Evolutionary conservation across 2,888 invertebrate species (phyloP), one percentile per base, ranked within the genome.

Genomic region (Mesochorus sp.): DNA sequence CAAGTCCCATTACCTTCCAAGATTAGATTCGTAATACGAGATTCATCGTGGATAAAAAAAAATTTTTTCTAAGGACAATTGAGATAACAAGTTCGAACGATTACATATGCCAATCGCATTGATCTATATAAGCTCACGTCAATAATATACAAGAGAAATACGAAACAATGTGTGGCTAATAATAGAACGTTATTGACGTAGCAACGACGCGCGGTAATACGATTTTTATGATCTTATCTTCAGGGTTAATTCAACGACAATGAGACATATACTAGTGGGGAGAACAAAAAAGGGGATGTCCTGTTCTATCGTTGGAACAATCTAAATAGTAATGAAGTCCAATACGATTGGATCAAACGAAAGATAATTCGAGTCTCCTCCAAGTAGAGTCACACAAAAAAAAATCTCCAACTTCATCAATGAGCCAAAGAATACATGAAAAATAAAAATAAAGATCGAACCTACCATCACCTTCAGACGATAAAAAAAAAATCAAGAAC

Each of bases 1-100:
- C 57, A 24, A 44, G 8, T 55, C 47, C 37, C 42, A 24, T 64
- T 51, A 59, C 68, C 70, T 62, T 21, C 24, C 26, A 24, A 70
- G 78, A 78, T 78, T 70, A 78, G 78, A 78, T 74, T 64, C 34
- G 73, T 61, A 67, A 77, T 10, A 34, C 49, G 53, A 62, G 67
- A 72, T 37, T 28, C 17, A 31, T 14, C 24, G 12, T 17, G n/a
- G 12, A 8, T 31, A 5, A 12, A 55, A 55, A 44, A 34, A 17
- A 67, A 77, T 21, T 31, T 75, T 44, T 24, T 34, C 14, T 21
- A 28, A 53, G 62, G 39, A 73, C 68, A 49, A 68, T 31, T 67
- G 44, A 68, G 77, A 77, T 77, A 77, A 77, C 73, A 68, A 71
- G 62, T 31, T 24, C 17, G 19, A 67, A 47, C 67, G 66, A 73